phyloP scores from a whole-genome alignment of 2,113 vertebrate genomes.

The Aegypius monachus region DNA sequence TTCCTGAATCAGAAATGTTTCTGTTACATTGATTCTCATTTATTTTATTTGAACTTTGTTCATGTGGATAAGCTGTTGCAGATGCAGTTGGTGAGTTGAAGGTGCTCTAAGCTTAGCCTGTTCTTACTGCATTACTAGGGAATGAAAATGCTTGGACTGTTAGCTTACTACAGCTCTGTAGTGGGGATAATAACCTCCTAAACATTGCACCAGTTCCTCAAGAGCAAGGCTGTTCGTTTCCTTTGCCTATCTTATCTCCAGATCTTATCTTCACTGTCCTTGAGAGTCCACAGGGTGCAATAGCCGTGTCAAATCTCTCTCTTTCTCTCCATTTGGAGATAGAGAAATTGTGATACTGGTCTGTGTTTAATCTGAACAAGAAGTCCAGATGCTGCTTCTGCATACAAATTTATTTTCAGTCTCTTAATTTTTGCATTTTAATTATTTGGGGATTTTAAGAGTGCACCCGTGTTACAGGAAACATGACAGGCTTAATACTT shows the following conservation, averaged over 20 bases:
- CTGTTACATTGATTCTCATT: neutral
- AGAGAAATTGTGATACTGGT: neutral
- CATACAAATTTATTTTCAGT: neutral
- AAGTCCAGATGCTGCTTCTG: neutral
- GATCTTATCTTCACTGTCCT: neutral
- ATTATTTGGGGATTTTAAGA: neutral
- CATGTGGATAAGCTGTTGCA: neutral
- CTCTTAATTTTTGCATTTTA: neutral
- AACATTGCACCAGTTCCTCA: neutral
- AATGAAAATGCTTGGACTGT: neutral
- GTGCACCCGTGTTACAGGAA: neutral
- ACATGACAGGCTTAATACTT: neutral
- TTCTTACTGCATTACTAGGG: neutral
- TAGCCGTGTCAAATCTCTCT: neutral
- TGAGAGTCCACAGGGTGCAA: neutral
- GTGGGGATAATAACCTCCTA: neutral
- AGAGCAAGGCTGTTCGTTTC: neutral
- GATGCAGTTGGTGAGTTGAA: neutral
- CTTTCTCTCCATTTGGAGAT: neutral
- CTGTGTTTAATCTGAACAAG: neutral
- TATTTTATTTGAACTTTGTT: neutral
- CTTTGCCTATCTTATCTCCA: neutral
- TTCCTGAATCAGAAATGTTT: neutral
- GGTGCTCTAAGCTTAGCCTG: neutral
- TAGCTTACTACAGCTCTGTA: neutral